Percentiles rank a stretch among this genome's conserved stretches.
phyloP scores from a whole-genome alignment of 1,140 invertebrate species.

The Mercenaria mercenaria region DNA sequence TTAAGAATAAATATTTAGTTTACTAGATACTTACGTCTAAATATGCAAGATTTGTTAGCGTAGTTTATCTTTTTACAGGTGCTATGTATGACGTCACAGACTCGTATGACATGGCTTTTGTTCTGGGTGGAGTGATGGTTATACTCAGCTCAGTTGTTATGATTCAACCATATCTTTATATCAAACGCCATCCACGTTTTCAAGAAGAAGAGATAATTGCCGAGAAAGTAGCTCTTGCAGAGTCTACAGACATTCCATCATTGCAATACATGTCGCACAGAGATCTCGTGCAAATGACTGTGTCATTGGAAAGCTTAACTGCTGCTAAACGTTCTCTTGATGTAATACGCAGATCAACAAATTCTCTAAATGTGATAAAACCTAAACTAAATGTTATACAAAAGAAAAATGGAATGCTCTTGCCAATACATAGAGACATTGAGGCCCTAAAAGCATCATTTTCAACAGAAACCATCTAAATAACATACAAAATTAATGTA shows the following conservation, averaged over 20 bases:
- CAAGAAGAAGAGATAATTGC: background rate
- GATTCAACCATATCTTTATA: slow-evolving; percentile 53
- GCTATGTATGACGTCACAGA: slow-evolving; percentile 66
- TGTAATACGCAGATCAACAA: slow-evolving; percentile 18
- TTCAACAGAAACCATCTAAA: slow-evolving; percentile 37
- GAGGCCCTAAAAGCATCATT: background rate
- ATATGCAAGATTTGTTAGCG: no score
- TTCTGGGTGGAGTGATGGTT: slow-evolving; percentile 45
- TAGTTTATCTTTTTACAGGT: slow-evolving; percentile 64
- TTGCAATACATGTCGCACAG: slow-evolving; percentile 13
- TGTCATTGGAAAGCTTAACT: slow-evolving; percentile 48
- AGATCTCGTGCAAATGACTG: slow-evolving; percentile 40
- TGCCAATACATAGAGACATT: slow-evolving; percentile 1
- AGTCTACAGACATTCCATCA: slow-evolving; percentile 7
- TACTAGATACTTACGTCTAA: no score
- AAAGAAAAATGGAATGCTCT: background rate
- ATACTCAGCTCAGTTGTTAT: slow-evolving; percentile 50
- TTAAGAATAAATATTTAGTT: no score
- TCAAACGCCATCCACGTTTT: slow-evolving; percentile 15
- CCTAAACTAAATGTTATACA: background rate
- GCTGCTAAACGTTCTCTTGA: slow-evolving; percentile 36
- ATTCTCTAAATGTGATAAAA: slow-evolving; percentile 24
- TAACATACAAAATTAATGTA: background rate
- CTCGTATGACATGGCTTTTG: slow-evolving; percentile 60
- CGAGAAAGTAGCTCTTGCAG: slow-evolving; percentile 29